phyloP scores from a whole-genome alignment of 2,113 vertebrate species.

The Corythornis cristatus region DNA sequence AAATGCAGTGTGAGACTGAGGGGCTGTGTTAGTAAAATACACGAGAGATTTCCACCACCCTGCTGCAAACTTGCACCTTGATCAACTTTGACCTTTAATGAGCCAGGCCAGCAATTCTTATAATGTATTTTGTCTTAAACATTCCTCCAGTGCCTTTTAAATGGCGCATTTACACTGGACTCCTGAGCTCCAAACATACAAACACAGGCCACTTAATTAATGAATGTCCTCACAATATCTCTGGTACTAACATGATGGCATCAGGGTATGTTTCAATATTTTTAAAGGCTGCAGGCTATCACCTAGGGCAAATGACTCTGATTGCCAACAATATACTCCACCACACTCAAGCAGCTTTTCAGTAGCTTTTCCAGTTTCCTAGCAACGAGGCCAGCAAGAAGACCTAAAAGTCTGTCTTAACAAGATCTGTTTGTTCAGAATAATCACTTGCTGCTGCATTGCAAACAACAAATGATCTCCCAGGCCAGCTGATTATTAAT shows the following conservation, averaged over 20 bases:
- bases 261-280: background rate
- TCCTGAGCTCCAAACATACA: background rate
- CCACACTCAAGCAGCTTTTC: constrained; percentile 48
- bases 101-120: background rate
- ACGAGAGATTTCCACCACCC: background rate
- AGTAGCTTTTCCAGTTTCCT: constrained; percentile 68
- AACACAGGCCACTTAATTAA: background rate
- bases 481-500: constrained; percentile 45
- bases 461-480: constrained; percentile 49
- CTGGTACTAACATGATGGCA: background rate
- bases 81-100: background rate
- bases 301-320: constrained; percentile 66
- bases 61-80: background rate
- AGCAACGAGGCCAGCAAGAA: constrained; percentile 66
- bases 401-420: constrained; percentile 64
- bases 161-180: background rate
- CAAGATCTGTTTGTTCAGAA: constrained; percentile 71
- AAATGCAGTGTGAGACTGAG: background rate
- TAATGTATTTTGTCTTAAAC: background rate
- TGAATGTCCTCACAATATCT: background rate
- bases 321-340: constrained; percentile 65
- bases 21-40: background rate
- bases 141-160: background rate
- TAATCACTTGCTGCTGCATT: constrained; percentile 17
- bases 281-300: constrained; percentile 48